Evolutionary conservation across 1,140 invertebrate genomes (phyloP).

Genomic region (Anoplolepis gracilipes): DNA sequence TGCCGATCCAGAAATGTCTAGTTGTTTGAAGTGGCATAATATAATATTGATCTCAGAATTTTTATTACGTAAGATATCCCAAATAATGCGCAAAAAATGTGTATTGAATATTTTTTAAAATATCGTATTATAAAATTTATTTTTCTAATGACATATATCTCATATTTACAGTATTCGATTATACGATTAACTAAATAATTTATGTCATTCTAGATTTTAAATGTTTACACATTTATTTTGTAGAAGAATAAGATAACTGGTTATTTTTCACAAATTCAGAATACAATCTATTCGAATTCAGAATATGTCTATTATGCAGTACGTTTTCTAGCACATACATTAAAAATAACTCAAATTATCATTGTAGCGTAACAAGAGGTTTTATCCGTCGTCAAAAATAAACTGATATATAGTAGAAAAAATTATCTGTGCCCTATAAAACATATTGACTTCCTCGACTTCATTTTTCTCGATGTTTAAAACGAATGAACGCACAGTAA

Average conservation of each 20-base stretch:
- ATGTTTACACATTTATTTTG: neutral
- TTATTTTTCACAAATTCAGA: neutral
- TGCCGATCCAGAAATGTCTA: neutral
- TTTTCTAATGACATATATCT: constrained; percentile 6
- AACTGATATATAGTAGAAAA: neutral
- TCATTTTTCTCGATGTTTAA: constrained; percentile 19
- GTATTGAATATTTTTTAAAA: neutral
- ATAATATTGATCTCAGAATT: neutral
- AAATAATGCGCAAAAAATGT: neutral
- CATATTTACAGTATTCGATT: neutral
- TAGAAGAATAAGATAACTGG: neutral
- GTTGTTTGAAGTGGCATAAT: neutral
- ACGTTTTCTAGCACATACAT: neutral
- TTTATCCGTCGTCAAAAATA: constrained; percentile 16
- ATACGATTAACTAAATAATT: neutral
- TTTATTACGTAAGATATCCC: neutral
- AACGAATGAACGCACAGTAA: neutral
- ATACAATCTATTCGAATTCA: neutral
- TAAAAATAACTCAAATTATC: constrained; percentile 18
- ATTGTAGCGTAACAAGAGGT: constrained; percentile 2
- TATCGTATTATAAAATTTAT: neutral
- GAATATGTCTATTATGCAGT: too few species aligned
- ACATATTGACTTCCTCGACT: neutral
- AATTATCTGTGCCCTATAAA: neutral
- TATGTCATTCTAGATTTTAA: neutral